Evolutionary conservation across 35 echinoderm and acorn worm species (phyloP), one percentile per base, ranked within the genome.

Genomic region (Antedon bifida): DNA sequence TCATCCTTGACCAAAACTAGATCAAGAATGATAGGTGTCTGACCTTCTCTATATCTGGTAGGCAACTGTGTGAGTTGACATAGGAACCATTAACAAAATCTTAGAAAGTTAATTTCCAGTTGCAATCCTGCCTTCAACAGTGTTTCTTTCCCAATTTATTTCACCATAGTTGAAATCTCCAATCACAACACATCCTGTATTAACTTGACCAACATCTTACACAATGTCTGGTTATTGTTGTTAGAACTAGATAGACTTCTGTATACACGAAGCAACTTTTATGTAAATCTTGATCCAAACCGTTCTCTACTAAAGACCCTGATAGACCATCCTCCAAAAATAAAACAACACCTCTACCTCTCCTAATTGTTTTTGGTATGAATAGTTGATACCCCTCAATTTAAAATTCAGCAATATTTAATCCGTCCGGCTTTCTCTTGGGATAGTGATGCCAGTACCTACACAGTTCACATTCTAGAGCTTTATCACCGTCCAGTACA

Each of bases 1-100:
- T 84, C 56, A 34, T 84, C 73, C 16, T 32, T 84, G 4, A 9
- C 9, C 5, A 84, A 75, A 34, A 84, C 83, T 34, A 84, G 75
- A 31, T 85, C 84, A 33, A 84, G 73, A 30, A 75, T 29, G 19
- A 23, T 74, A 5, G 82, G 82, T 33, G 29, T 34, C 35, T 84
- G 82, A 11, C 82, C 82, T 14, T 74, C 73, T 35, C 82, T 74
- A 28, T 34, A 84, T 34, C 82, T 1, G 19, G 82, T 84, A 74
- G 81, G 81, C 11, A 19, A 30, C 29, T 39, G 36, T 5, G 31
- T 28, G 17, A 30, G 45, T 31, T 83, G 81, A 30, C 26, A 33
- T 31, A 45, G 26, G 73, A 46, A 83, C 31, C 82, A 29, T 73
- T 31, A 30, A 21, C 21, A 46, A 12, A 35, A 26, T 39, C 28